Evolutionary conservation across 2,797 vertebrate species (phyloP), one percentile per base, ranked within the genome.

Genomic region (Graptemys geographica): DNA sequence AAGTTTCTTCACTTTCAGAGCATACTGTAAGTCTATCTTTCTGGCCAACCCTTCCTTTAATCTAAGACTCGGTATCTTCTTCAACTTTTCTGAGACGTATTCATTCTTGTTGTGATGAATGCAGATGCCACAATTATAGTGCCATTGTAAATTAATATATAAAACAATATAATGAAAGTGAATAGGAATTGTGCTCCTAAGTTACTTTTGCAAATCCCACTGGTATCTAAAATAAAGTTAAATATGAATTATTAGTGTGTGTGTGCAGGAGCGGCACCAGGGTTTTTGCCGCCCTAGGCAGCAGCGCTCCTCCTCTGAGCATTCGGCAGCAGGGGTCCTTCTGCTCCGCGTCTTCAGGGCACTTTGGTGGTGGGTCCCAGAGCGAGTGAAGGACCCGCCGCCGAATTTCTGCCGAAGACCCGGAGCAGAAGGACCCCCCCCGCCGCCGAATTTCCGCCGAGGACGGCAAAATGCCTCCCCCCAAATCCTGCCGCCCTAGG

Each of bases 111-210:
- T 89, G 92, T 10, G 93, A 80, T 56, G 84, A 92, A 82, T 7
- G 65, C 81, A 87, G 55, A 49, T 33, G 78, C 62, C 88, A 21
- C 95, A 94, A 76, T 3, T 55, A 69, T 85, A n/a, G 91, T 94
- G 72, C 94, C 90, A 82, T 23, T 86, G 72, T 94, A 94, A 94
- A 94, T 96, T 80, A 96, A 92, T 95, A 90, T 12, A 51, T 81
- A 57, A 59, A 83, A 89, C 57, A 44, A 52, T 8, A 57, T 10
- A 83, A 59, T 84, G 82, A 5, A 27, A 86, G 49, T 85, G 76
- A 92, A 21, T 5, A n/a, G 47, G 53, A 79, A 31, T 79, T 0
- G 0, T 84, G 85, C 27, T 93, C 92, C 85, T 41, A 87, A 59
- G 57, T 84, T 56, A 13, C 65, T 90, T 72, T 10, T 56, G 80